These are phyloP conservation scores for Eriocheir sinensis DNA, from an alignment of 1,140 invertebrate species.

Conservation along the genomic window DNA sequence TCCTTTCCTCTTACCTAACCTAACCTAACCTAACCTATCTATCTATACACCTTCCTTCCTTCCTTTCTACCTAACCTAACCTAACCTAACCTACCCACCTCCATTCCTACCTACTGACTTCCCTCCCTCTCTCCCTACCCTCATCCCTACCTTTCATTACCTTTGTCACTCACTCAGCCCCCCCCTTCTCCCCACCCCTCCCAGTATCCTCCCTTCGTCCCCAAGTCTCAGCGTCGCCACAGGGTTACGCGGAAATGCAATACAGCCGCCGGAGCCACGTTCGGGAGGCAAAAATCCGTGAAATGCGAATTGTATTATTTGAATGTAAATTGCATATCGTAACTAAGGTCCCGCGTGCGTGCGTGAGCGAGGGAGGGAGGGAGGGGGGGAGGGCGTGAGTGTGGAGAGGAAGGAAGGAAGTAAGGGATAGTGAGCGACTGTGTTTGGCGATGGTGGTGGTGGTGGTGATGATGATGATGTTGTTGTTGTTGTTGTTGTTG, in stretches of 20 bases:
- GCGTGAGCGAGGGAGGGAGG: not conserved
- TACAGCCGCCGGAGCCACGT: not conserved
- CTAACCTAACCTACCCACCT: no score
- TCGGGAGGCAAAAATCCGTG: not conserved
- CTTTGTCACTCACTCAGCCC: not conserved
- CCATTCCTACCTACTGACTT: not conserved
- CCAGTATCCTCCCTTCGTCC: not conserved
- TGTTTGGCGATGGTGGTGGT: not conserved
- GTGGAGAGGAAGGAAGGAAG: not conserved
- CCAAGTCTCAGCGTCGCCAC: not conserved
- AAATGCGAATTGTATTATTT: slow-evolving; percentile 17
- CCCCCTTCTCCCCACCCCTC: not conserved
- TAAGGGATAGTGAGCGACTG: not conserved
- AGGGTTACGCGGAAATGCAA: slow-evolving; percentile 12
- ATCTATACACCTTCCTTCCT: no score
- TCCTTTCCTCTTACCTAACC: not conserved
- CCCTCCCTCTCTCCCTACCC: no score
- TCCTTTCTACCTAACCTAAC: not conserved
- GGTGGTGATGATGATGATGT: not conserved
- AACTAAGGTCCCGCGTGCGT: no score
- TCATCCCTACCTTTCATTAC: no score
- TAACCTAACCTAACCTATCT: no score
- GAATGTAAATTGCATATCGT: slow-evolving; percentile 1
- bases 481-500: no score
- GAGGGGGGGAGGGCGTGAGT: not conserved